Percentiles rank a stretch among this genome's conserved stretches.
Evolutionary conservation across 2,113 vertebrate species (phyloP).

Genomic region (Elaphurus davidianus): DNA sequence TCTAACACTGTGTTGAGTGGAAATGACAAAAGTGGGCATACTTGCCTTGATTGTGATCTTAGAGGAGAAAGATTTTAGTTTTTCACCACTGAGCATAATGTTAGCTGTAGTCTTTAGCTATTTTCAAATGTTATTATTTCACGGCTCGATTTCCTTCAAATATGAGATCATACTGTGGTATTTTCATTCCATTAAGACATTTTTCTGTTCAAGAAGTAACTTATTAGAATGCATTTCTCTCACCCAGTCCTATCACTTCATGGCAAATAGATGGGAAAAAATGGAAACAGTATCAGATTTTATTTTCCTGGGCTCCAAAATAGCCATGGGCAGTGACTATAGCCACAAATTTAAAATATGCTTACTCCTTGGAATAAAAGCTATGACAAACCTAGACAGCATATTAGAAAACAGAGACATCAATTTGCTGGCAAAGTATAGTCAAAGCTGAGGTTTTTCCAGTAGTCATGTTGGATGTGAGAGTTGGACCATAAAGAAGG

Average conservation of each 20-base stretch:
- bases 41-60: background rate
- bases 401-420: background rate
- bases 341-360: background rate
- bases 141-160: background rate
- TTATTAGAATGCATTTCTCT: background rate
- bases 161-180: background rate
- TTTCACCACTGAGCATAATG: background rate
- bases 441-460: background rate
- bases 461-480: background rate
- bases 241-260: background rate
- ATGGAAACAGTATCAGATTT: background rate
- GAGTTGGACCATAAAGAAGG: background rate
- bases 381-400: background rate
- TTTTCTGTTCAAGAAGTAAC: background rate
- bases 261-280: background rate
- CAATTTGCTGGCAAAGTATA: background rate
- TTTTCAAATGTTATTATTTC: conserved; percentile 20
- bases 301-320: background rate
- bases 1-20: background rate
- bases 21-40: background rate
- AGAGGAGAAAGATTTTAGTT: background rate
- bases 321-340: background rate
- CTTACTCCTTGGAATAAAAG: background rate
- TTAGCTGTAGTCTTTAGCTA: background rate
- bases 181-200: background rate